Evolutionary conservation across 2,888 invertebrate genomes (phyloP).

Genomic region (Drosophila sordidula): DNA sequence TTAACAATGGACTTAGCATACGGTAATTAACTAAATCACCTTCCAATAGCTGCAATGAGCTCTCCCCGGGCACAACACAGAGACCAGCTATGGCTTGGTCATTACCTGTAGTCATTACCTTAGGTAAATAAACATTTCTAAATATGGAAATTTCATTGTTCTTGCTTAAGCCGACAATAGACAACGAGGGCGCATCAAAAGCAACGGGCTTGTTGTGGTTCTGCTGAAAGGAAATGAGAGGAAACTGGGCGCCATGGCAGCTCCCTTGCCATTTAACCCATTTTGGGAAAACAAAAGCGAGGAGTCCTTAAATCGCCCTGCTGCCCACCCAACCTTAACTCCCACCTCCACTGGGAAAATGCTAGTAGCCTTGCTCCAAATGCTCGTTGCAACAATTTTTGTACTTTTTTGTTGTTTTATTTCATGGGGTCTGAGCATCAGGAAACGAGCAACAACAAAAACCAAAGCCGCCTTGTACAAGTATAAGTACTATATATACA

Average conservation of each 20-base stretch:
- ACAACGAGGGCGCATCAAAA: constrained; percentile 55
- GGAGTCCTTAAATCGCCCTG: constrained; percentile 51
- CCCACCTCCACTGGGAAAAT: constrained; percentile 33
- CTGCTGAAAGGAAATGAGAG: constrained; percentile 56
- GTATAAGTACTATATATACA: constrained; percentile 11
- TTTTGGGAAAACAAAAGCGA: constrained; percentile 61
- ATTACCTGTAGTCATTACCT: constrained; percentile 60
- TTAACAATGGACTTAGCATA: constrained; percentile 15
- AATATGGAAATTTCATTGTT: constrained; percentile 71
- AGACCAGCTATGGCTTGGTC: constrained; percentile 23
- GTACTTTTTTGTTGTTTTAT: constrained; percentile 32
- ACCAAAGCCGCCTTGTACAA: constrained; percentile 24
- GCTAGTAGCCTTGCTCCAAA: constrained; percentile 64
- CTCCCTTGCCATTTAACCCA: constrained; percentile 61
- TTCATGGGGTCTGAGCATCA: constrained; percentile 50
- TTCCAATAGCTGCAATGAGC: constrained; percentile 35
- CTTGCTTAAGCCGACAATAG: constrained; percentile 50
- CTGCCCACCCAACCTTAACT: constrained; percentile 17
- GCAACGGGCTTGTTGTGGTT: constrained; percentile 54
- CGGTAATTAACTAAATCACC: constrained; percentile 48
- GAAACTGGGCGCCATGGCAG: constrained; percentile 48
- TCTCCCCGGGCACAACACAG: not conserved
- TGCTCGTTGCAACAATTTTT: constrained; percentile 65
- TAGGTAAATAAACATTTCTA: constrained; percentile 66
- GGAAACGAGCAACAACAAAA: constrained; percentile 48